Percentiles rank a stretch among this genome's conserved stretches.
Conservation (phyloP, 2,113 vertebrate genomes). For the Erythrocebus patas region DNA sequence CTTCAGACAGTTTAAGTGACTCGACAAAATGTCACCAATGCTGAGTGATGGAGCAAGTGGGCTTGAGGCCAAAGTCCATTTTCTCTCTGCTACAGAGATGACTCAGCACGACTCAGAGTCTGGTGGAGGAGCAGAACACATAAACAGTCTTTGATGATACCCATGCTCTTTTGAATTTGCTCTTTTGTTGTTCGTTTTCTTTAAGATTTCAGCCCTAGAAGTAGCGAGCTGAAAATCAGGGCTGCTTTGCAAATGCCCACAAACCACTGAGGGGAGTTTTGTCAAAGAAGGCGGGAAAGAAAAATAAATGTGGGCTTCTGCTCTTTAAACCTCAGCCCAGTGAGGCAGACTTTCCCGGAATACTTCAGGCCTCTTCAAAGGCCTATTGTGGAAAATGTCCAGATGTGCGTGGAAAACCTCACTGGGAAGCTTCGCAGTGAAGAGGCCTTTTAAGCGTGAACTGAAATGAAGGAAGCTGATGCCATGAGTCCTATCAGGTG, state of each 20-base stretch:
- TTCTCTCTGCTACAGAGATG: background rate
- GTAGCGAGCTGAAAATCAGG: conserved; percentile 46
- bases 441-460: conserved; percentile 63
- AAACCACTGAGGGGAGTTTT: conserved; percentile 56
- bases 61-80: background rate
- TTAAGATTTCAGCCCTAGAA: background rate
- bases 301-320: conserved; percentile 76
- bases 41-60: background rate
- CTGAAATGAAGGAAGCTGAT: conserved; percentile 64
- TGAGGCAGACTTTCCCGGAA: conserved; percentile 69
- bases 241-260: conserved; percentile 55
- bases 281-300: conserved; percentile 75
- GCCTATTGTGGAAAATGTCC: conserved; percentile 72
- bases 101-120: conserved; percentile 21
- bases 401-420: conserved; percentile 70
- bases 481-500: conserved; percentile 69
- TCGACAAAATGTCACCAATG: background rate
- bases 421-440: conserved; percentile 59
- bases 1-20: background rate
- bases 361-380: conserved; percentile 69
- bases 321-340: conserved; percentile 71
- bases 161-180: background rate
- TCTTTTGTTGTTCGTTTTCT: background rate
- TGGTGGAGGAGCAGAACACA: background rate
- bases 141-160: background rate